Evolutionary conservation across 2,888 invertebrate species (phyloP).

Genomic region (Cantharis nigra): DNA sequence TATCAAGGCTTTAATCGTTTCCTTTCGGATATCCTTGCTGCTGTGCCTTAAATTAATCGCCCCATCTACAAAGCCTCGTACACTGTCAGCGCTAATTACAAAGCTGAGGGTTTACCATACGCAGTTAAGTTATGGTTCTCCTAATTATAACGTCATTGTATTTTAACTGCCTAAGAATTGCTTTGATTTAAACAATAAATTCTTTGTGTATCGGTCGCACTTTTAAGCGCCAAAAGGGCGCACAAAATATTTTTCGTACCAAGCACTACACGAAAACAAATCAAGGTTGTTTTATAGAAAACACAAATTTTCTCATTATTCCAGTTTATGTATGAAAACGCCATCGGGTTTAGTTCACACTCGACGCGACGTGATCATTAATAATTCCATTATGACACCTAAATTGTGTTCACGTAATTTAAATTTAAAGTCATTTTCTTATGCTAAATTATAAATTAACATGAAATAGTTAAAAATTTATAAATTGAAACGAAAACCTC

Average conservation of each 20-base stretch:
- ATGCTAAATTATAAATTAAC: background rate
- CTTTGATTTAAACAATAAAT: background rate
- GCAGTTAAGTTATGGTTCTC: constrained; percentile 37
- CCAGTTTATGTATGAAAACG: constrained; percentile 16
- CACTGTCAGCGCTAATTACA: constrained; percentile 40
- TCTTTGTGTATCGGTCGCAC: background rate
- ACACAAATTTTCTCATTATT: constrained; percentile 9
- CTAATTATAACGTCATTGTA: constrained; percentile 41
- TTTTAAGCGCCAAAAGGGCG: background rate
- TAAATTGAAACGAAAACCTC: background rate
- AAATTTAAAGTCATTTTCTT: background rate
- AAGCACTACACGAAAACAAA: background rate
- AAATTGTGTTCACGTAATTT: constrained; percentile 18
- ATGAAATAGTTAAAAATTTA: background rate
- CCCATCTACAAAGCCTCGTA: constrained; percentile 28
- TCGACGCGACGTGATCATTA: constrained; percentile 21
- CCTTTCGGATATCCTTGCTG: constrained; percentile 38
- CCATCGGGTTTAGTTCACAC: constrained; percentile 22
- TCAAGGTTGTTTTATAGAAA: background rate
- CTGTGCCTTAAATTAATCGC: constrained; percentile 27
- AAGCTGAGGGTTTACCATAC: constrained; percentile 39
- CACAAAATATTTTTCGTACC: background rate
- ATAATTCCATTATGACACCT: constrained; percentile 21
- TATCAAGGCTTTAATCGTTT: constrained; percentile 38
- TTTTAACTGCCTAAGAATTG: constrained; percentile 12